Evolutionary conservation across 2,797 vertebrate genomes (phyloP).

Genomic region (Diceros bicornis): DNA sequence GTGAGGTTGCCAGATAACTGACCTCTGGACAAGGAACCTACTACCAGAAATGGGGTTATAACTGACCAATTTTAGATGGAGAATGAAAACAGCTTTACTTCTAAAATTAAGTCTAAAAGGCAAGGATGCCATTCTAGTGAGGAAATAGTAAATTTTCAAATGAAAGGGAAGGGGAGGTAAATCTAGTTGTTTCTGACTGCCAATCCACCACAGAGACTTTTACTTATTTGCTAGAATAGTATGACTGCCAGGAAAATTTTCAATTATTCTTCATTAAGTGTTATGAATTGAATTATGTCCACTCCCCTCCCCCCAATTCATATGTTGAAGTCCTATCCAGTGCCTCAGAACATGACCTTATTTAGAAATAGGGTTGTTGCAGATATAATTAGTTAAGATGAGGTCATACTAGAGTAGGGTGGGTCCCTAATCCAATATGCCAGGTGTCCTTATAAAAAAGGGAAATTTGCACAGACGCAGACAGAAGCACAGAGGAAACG

Average conservation of each 20-base stretch:
- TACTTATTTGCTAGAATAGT: neutral
- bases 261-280: neutral
- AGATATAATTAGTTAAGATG: neutral
- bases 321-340: neutral
- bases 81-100: neutral
- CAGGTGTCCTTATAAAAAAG: neutral
- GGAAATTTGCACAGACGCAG: neutral
- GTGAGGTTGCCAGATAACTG: neutral
- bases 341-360: neutral
- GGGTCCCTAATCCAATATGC: neutral
- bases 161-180: fast-evolving
- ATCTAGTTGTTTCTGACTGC: neutral
- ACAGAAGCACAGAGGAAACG: neutral
- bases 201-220: neutral
- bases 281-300: neutral
- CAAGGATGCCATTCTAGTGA: slow-evolving; percentile 4
- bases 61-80: neutral
- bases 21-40: neutral
- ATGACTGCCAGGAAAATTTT: neutral
- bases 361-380: neutral
- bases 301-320: fast-evolving
- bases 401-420: neutral
- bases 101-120: neutral
- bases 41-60: neutral
- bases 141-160: neutral